Evolutionary conservation across 2,113 vertebrate species (phyloP).

Genomic region (Rhea pennata): DNA sequence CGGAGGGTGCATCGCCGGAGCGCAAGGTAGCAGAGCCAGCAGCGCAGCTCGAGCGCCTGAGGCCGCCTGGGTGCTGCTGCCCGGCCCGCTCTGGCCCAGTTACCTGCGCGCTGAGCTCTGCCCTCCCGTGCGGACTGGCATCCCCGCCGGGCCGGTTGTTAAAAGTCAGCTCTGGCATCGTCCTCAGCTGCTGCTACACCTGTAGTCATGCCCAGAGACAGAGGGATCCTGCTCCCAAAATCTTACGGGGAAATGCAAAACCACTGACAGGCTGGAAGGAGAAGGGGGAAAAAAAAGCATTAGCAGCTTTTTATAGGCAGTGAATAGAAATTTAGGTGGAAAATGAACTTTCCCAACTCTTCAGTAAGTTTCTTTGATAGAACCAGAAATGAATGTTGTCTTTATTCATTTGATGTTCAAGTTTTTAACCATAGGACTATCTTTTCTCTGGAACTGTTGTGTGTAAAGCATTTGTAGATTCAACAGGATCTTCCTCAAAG

Average conservation of each 20-base stretch:
- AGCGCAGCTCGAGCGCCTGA: background rate
- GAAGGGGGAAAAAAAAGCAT: no score
- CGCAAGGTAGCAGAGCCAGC: background rate
- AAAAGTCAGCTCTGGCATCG: background rate
- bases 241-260: background rate
- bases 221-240: background rate
- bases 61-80: background rate
- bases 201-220: background rate
- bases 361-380: background rate
- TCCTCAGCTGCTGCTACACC: background rate
- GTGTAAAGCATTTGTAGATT: background rate
- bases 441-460: background rate
- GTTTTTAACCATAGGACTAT: background rate
- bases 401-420: accelerated
- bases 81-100: background rate
- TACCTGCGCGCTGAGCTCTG: background rate
- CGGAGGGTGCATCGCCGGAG: accelerated
- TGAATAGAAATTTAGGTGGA: background rate
- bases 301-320: background rate
- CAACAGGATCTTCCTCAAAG: background rate
- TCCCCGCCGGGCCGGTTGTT: background rate
- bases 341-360: background rate
- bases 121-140: background rate
- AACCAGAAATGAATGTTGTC: background rate
- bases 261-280: accelerated